phyloP scores from a whole-genome alignment of 1,140 invertebrate genomes.

The Teleogryllus occipitalis region DNA sequence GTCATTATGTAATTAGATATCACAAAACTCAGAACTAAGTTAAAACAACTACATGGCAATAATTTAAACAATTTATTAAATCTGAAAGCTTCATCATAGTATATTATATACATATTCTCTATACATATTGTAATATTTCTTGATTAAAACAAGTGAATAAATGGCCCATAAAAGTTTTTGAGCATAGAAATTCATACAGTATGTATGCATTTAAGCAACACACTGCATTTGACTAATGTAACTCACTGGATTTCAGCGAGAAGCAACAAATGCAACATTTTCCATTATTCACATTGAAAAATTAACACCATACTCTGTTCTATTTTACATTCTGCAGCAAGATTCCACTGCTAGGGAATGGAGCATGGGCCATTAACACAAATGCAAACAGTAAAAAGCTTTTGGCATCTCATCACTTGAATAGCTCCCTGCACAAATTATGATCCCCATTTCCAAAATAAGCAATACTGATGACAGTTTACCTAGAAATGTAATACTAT shows the following conservation, averaged over 20 bases:
- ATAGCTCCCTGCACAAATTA: too few relatives aligned
- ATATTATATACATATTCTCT: not conserved
- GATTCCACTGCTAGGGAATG: not conserved
- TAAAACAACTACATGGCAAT: not conserved
- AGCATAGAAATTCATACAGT: not conserved
- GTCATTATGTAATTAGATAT: too few relatives aligned
- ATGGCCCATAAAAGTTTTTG: not conserved
- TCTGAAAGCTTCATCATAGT: not conserved
- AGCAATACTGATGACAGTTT: too few relatives aligned
- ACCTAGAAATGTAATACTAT: too few relatives aligned
- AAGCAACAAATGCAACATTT: constrained; percentile 1
- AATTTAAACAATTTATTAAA: not conserved
- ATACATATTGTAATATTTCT: not conserved
- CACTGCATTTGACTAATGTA: not conserved
- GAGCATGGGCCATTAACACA: not conserved
- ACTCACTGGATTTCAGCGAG: not conserved
- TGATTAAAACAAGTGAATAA: not conserved
- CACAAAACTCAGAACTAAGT: too few relatives aligned
- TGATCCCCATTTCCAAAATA: too few relatives aligned
- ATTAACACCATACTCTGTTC: not conserved
- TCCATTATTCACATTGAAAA: not conserved
- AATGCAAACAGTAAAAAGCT: too few relatives aligned
- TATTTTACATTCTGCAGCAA: not conserved
- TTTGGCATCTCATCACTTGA: too few relatives aligned
- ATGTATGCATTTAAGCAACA: not conserved